Evolutionary conservation across 2,113 vertebrate species (phyloP).

Genomic region (Ochotona princeps): DNA sequence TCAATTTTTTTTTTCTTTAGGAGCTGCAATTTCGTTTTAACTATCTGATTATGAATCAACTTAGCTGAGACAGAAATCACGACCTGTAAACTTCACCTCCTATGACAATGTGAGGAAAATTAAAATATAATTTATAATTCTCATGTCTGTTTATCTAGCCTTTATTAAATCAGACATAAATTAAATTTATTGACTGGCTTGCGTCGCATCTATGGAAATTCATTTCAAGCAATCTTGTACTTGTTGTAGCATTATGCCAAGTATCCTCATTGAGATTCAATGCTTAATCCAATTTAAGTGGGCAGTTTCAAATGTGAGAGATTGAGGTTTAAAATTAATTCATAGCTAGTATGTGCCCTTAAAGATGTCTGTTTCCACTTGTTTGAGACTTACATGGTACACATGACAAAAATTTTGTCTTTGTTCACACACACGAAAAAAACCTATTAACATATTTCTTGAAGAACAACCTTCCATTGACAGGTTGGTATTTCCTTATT

Average conservation of each 20-base stretch:
- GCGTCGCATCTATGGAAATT: slow-evolving; percentile 53
- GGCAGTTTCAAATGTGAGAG: slow-evolving; percentile 7
- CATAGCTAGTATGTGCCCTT: background rate
- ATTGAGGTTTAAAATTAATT: slow-evolving; percentile 4
- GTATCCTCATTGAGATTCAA: background rate
- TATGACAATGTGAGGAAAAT: slow-evolving; percentile 34
- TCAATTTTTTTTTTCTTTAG: background rate
- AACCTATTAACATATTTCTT: background rate
- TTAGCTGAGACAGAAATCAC: slow-evolving; percentile 67
- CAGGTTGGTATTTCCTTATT: background rate
- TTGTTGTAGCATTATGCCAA: background rate
- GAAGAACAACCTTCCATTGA: background rate
- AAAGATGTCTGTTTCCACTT: background rate
- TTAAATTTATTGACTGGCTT: slow-evolving; percentile 59
- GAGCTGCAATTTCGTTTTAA: slow-evolving; percentile 62
- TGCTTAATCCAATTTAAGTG: background rate
- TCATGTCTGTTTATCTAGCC: slow-evolving; percentile 19
- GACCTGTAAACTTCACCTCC: slow-evolving; percentile 49
- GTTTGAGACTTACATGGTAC: accelerated
- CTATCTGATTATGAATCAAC: slow-evolving; percentile 41
- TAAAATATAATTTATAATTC: slow-evolving; percentile 59
- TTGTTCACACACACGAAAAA: background rate
- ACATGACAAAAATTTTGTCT: background rate
- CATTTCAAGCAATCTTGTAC: slow-evolving; percentile 35
- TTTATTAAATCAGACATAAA: slow-evolving; percentile 63